Percentiles rank a stretch among this genome's conserved stretches.
Conservation (phyloP, 2,113 vertebrate species). For the Daphoenositta chrysoptera region DNA sequence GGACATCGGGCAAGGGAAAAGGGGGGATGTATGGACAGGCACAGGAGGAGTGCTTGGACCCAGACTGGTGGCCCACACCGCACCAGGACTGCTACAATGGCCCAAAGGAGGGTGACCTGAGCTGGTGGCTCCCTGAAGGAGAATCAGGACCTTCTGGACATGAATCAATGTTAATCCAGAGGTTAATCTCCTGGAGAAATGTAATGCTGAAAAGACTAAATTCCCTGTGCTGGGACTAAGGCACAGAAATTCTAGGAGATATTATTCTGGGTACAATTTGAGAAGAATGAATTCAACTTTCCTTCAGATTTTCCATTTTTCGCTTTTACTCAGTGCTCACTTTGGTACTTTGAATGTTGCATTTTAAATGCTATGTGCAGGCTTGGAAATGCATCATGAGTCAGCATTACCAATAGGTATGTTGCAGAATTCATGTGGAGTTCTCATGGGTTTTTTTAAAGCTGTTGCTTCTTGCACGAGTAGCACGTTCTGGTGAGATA, state of each 20-base stretch:
- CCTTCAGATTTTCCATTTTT: background rate
- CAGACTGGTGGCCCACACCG: background rate
- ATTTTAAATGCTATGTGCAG: background rate
- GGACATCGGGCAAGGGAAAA: background rate
- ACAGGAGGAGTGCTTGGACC: background rate
- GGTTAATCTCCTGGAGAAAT: background rate
- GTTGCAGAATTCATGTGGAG: background rate
- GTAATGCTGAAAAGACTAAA: background rate
- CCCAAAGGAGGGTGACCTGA: background rate
- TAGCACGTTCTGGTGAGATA: background rate
- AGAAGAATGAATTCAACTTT: background rate
- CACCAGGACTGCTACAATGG: background rate
- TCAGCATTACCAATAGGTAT: background rate
- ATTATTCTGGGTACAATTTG: background rate
- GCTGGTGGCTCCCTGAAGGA: background rate
- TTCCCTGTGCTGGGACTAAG: background rate
- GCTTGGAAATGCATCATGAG: background rate
- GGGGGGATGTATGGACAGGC: background rate
- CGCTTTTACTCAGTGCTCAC: background rate
- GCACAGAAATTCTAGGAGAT: background rate
- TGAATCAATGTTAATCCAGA: background rate
- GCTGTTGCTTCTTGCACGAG: background rate
- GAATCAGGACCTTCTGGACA: background rate
- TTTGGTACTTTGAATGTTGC: background rate
- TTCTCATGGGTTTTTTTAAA: background rate